Conservation (phyloP, 2,113 vertebrate species). For the Elachura formosa region DNA sequence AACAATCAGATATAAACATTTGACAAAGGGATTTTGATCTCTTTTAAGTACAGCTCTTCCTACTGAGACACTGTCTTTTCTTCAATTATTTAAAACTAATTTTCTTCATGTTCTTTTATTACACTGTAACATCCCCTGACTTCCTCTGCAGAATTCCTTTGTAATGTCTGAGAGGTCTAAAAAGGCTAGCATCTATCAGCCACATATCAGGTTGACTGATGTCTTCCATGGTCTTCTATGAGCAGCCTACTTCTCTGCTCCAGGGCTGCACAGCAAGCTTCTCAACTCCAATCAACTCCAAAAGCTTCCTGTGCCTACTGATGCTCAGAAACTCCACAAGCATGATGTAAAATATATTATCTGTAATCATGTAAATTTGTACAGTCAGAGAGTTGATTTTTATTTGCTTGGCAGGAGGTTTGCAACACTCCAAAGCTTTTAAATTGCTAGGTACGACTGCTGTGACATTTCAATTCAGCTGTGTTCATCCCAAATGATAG, state of each 20-base stretch:
- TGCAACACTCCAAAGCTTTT: conserved; percentile 48
- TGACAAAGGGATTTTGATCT: neutral
- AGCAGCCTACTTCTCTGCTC: neutral
- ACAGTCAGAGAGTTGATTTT: conserved; percentile 45
- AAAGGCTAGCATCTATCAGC: neutral
- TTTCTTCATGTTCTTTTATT: neutral
- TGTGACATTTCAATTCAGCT: conserved; percentile 64
- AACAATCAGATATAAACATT: neutral
- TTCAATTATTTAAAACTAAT: conserved; percentile 27
- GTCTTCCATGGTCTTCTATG: neutral
- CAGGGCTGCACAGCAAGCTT: conserved; percentile 38
- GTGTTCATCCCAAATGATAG: conserved; percentile 41
- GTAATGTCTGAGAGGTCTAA: neutral
- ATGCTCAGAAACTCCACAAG: conserved; percentile 36
- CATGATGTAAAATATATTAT: conserved; percentile 53
- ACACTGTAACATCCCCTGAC: neutral
- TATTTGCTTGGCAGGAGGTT: conserved; percentile 56
- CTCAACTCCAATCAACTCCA: conserved; percentile 42
- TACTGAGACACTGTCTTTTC: neutral
- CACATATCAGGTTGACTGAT: neutral
- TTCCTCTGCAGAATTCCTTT: neutral
- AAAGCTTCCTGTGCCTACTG: neutral
- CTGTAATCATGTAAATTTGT: conserved; percentile 64
- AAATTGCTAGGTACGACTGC: conserved; percentile 50
- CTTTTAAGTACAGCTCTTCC: neutral